A percentile compares a stretch with the other conserved stretches of the same genome.
phyloP scores from a whole-genome alignment of 2,113 vertebrate species.

The Pterocles orientalis region DNA sequence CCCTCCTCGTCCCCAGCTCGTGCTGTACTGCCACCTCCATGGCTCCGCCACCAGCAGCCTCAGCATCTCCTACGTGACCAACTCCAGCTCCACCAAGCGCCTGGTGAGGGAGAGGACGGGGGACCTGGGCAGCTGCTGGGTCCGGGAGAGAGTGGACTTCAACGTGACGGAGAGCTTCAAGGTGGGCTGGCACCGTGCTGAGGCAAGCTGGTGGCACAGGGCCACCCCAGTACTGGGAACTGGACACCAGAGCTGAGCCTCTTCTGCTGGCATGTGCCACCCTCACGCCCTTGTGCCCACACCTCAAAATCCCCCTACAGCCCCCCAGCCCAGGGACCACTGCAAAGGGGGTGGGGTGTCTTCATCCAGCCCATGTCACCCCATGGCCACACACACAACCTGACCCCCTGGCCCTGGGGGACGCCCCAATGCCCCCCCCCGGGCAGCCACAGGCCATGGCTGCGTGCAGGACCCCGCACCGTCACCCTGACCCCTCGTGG shows the following conservation, averaged over 20 bases:
- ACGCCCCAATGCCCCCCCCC: neutral
- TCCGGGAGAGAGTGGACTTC: slow-evolving; percentile 86
- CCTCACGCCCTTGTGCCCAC: neutral
- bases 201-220: neutral
- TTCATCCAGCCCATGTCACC: neutral
- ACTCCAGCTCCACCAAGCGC: neutral
- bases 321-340: neutral
- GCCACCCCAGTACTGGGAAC: neutral
- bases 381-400: neutral
- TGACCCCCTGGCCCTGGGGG: neutral
- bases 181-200: slow-evolving; percentile 53
- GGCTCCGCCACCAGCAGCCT: slow-evolving; percentile 78
- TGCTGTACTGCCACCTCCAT: slow-evolving; percentile 87
- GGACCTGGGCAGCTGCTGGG: slow-evolving; percentile 84
- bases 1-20: slow-evolving; percentile 69
- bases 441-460: neutral
- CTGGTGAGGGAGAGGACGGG: slow-evolving; percentile 75
- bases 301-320: neutral
- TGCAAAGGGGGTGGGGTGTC: neutral
- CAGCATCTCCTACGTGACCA: slow-evolving; percentile 68
- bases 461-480: neutral
- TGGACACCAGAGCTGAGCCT: neutral
- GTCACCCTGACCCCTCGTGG: neutral
- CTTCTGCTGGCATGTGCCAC: neutral
- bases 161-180: slow-evolving; percentile 65